phyloP scores from a whole-genome alignment of 2,113 vertebrate genomes.

The Loxodonta africana region DNA sequence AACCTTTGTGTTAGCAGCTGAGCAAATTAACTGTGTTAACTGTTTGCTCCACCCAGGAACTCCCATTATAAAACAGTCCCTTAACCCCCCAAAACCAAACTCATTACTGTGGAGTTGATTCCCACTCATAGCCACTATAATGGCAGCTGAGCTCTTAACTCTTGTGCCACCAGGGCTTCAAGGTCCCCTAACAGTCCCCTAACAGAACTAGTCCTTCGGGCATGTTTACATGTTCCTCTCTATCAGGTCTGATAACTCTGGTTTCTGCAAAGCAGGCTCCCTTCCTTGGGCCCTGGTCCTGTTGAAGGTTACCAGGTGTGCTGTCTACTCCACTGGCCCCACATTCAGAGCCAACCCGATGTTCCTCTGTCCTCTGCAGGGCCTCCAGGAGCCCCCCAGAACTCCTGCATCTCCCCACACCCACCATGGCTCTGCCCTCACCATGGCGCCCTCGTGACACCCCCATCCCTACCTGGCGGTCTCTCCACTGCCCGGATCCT shows the following conservation, averaged over 20 bases:
- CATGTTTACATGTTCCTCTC: not conserved
- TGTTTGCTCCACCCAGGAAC: not conserved
- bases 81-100: no score
- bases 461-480: constrained; percentile 85
- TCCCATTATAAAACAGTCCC: no score
- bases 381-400: not conserved
- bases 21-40: not conserved
- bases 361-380: no score
- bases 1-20: not conserved
- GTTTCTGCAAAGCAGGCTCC: not conserved
- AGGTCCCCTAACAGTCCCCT: not conserved
- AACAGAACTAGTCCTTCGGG: not conserved
- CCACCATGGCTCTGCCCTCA: not conserved
- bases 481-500: constrained; percentile 70
- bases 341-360: no score
- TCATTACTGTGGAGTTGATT: no score
- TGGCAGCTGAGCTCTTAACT: no score
- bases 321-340: no score
- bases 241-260: accelerated
- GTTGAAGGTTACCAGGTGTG: no score
- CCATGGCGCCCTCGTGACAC: no score
- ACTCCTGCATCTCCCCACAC: not conserved
- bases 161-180: no score
- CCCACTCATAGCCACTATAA: no score
- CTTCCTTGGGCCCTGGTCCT: not conserved